Evolutionary conservation across 2,113 vertebrate genomes (phyloP), one percentile per base, ranked within the genome.

Genomic region (Mixornis gularis): DNA sequence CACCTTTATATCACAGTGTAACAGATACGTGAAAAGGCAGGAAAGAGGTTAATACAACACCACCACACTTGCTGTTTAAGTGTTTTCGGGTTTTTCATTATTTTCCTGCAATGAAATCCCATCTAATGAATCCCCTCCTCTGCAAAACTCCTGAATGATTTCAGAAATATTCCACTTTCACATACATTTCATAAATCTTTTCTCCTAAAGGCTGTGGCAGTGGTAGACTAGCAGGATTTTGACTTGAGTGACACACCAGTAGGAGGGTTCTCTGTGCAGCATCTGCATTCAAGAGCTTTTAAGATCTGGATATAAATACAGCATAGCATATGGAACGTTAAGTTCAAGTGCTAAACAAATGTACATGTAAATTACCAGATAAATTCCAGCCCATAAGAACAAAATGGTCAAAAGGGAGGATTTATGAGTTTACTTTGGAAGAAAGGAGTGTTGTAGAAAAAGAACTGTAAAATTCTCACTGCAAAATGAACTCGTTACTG

Each of bases 291-390:
- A 48, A 83, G 46, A 79, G 11, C 60, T 90, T 86, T 73, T 41
- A 63, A 74, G 68, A 66, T 43, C 52, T 59, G n/a, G 29, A 24
- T 63, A 78, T 52, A 94, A 92, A 87, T n/a, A 63, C 56, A 92
- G 43, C 14, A 34, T 10, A 53, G 51, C 30, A 78, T 17, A 66
- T 32, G 30, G 48, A 89, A 94, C 38, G 38, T 51, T 66, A 80
- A 66, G 56, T 79, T 92, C 48, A 95, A 84, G 89, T 59, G 49
- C 78, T 94, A 92, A 87, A 87, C 17, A 91, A 89, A 91, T 18
- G 58, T 63, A 84, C 59, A 53, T 43, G 83, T 71, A 94, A 92
- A 93, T 84, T 91, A 81, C 16, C 52, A 70, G 29, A 87, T 62
- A 83, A 92, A 87, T 80, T 80, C 40, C 73, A 87, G 26, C 11